phyloP scores from a whole-genome alignment of 2,888 invertebrate species.

The Eretmocerus hayati region DNA sequence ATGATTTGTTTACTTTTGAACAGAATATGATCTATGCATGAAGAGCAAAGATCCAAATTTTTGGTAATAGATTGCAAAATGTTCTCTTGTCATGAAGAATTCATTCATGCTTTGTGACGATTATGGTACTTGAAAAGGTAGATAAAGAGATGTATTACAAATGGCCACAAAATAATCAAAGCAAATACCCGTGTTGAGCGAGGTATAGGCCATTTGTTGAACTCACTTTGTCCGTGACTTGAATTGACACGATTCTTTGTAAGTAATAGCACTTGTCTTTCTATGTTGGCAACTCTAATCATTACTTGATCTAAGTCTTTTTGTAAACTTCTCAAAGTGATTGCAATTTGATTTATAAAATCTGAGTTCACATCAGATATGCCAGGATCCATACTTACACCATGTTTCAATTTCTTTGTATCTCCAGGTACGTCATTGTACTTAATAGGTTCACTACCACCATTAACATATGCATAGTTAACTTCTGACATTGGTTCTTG shows the following conservation, averaged over 20 bases:
- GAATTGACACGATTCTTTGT: constrained; percentile 1
- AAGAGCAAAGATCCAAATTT: neutral
- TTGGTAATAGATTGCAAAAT: neutral
- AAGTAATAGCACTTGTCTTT: neutral
- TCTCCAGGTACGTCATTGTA: neutral
- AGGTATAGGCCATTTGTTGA: neutral
- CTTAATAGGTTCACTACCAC: neutral
- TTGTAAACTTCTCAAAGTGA: constrained; percentile 1
- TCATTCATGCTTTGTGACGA: neutral
- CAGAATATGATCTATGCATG: no score
- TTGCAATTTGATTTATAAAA: neutral
- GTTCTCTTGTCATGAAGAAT: neutral
- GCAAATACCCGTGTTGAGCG: neutral
- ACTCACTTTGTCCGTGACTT: neutral
- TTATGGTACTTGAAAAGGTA: neutral
- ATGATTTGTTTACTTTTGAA: no score
- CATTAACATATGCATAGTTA: neutral
- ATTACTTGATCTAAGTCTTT: constrained; percentile 5
- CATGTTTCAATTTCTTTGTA: neutral
- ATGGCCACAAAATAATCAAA: constrained; percentile 4
- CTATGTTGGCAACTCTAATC: constrained; percentile 1
- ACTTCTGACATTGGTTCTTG: neutral
- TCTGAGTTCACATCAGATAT: neutral
- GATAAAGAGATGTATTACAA: neutral
- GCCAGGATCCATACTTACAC: neutral